These are phyloP conservation scores for Rhagologus leucostigma DNA, from an alignment of 2,113 vertebrate species.

Conservation along the genomic window DNA sequence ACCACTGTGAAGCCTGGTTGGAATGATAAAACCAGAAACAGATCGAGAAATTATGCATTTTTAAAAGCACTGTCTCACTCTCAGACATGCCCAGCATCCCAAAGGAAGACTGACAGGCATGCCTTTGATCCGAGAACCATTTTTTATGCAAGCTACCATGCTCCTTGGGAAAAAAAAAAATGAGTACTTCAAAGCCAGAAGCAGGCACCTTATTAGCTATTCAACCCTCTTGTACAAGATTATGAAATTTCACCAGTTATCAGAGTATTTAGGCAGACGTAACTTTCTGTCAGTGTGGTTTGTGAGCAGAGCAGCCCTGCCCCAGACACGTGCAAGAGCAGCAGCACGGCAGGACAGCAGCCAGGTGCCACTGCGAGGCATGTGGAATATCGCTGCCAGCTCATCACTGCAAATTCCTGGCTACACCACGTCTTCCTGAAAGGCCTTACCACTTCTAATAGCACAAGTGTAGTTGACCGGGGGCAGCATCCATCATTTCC, in stretches of 20 bases:
- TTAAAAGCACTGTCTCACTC: not conserved
- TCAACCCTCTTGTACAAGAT: not conserved
- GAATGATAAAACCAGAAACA: not conserved
- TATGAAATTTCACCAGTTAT: not conserved
- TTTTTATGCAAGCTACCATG: not conserved
- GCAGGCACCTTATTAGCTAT: not conserved
- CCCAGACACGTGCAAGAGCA: not conserved
- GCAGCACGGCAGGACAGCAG: not conserved
- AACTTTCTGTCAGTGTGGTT: not conserved
- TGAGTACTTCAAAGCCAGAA: not conserved
- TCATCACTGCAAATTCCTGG: not conserved
- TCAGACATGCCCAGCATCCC: not conserved
- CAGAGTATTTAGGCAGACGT: not conserved
- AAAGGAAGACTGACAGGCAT: not conserved
- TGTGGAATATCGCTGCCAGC: not conserved
- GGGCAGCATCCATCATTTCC: not conserved
- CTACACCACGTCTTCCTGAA: not conserved
- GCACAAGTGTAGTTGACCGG: accelerated
- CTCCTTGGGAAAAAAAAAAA: not conserved
- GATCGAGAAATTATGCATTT: not conserved
- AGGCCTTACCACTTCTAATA: not conserved
- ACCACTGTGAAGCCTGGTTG: not conserved
- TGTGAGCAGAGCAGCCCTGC: not conserved
- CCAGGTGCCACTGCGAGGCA: not conserved
- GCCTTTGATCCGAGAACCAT: constrained; percentile 19